Conservation (phyloP, 2,797 vertebrate genomes). For the Dromococcyx pavoninus region DNA sequence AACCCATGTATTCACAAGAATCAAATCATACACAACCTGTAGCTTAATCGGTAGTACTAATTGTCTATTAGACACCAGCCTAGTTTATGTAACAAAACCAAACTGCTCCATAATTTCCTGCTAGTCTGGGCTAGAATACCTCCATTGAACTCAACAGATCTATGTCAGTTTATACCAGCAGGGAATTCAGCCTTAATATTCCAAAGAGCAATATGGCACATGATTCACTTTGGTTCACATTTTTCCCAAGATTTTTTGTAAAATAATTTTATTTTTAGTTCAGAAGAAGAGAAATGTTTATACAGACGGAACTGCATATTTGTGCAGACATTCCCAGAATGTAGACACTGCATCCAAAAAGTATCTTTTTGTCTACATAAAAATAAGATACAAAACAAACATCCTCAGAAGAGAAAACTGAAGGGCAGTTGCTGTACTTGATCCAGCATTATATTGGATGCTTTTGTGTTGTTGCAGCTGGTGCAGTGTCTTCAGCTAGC, state of each 20-base stretch:
- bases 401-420: constrained; percentile 40
- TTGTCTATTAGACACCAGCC: neutral
- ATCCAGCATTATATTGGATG: neutral
- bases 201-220: neutral
- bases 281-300: constrained; percentile 44
- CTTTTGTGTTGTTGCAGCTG: constrained; percentile 50
- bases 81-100: constrained; percentile 4
- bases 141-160: neutral
- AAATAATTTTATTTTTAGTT: constrained; percentile 64
- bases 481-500: neutral
- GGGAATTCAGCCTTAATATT: constrained; percentile 31
- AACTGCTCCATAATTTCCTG: neutral
- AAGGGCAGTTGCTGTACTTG: neutral
- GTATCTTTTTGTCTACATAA: constrained; percentile 31
- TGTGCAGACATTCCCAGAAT: constrained; percentile 46
- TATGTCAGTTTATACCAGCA: neutral
- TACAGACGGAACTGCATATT: constrained; percentile 34
- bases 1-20: neutral
- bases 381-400: constrained; percentile 42
- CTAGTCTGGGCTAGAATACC: neutral
- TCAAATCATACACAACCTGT: neutral
- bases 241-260: constrained; percentile 63
- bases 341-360: neutral
- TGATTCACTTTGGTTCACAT: constrained; percentile 40
- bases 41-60: neutral